These are phyloP conservation scores for Choristoneura fumiferana DNA, from an alignment of 1,140 invertebrate species.

Conservation along the genomic window DNA sequence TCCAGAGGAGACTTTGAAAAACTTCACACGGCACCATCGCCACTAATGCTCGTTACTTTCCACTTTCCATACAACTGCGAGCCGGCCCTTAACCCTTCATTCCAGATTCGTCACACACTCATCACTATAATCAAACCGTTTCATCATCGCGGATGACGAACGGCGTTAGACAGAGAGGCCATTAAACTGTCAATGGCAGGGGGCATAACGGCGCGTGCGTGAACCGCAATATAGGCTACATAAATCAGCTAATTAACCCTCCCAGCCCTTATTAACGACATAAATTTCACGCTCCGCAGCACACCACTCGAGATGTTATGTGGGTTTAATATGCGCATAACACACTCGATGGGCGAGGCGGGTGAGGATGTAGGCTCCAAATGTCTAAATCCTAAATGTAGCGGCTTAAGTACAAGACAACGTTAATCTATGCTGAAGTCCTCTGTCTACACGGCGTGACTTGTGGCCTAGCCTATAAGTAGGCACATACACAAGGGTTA, in stretches of 20 bases:
- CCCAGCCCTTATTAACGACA: conserved; percentile 67
- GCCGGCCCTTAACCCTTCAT: conserved; percentile 22
- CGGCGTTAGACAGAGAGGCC: conserved; percentile 31
- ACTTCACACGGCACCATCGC: neutral
- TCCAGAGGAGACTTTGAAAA: neutral
- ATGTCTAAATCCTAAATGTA: conserved; percentile 11
- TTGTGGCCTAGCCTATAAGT: neutral
- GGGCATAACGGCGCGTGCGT: conserved; percentile 46
- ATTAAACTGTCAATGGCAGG: conserved; percentile 61
- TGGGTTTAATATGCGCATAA: conserved; percentile 59
- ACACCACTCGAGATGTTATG: conserved; percentile 57
- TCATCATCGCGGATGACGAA: conserved; percentile 32
- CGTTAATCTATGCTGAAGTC: conserved; percentile 5
- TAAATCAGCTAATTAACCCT: conserved; percentile 72
- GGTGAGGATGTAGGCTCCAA: neutral
- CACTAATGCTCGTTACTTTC: conserved; percentile 30
- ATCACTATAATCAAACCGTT: conserved; percentile 31
- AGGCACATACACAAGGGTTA: too few relatives aligned
- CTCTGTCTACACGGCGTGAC: conserved; percentile 11
- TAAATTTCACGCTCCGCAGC: conserved; percentile 60
- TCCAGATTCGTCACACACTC: conserved; percentile 33
- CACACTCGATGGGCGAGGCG: conserved; percentile 37
- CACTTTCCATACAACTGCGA: conserved; percentile 35
- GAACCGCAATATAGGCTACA: conserved; percentile 44
- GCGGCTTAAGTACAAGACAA: conserved; percentile 4